Percentiles rank a stretch among this genome's conserved stretches.
These are phyloP conservation scores for Pungitius pungitius DNA, from an alignment of 2,113 vertebrate species.

Conservation along the genomic window DNA sequence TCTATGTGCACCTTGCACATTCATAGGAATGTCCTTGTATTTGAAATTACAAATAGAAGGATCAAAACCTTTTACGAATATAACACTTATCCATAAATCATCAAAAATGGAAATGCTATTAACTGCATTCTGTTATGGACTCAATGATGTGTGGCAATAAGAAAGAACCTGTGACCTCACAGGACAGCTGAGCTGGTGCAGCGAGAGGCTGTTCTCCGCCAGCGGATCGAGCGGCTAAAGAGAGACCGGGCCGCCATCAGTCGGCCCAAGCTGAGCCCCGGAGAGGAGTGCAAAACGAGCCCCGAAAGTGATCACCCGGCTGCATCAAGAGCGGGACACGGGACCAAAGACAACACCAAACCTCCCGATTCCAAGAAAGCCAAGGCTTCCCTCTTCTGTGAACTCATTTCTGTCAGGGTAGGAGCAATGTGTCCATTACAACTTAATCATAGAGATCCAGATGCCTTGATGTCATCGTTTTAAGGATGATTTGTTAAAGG, in stretches of 20 bases:
- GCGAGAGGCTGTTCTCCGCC: constrained; percentile 76
- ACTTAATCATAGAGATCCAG: too few species aligned
- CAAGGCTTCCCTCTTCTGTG: constrained; percentile 81
- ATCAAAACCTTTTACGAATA: neutral
- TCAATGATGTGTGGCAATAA: neutral
- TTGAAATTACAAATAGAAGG: neutral
- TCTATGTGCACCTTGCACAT: constrained; percentile 9
- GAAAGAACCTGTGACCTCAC: neutral
- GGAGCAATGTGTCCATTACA: neutral
- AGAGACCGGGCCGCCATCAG: constrained; percentile 79
- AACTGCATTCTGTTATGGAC: neutral
- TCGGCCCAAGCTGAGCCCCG: constrained; percentile 65
- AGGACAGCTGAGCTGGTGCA: constrained; percentile 55
- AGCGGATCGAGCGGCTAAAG: constrained; percentile 78
- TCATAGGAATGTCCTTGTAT: neutral
- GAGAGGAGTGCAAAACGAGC: constrained; percentile 51
- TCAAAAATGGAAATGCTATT: neutral
- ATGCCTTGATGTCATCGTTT: neutral
- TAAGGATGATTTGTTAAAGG: neutral
- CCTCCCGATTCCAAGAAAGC: constrained; percentile 72
- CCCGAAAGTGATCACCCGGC: constrained; percentile 66
- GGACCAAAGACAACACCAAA: constrained; percentile 41
- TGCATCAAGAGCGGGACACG: constrained; percentile 51
- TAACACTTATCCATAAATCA: neutral
- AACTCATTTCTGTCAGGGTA: constrained; percentile 85